A percentile compares a stretch with the other conserved stretches of the same genome.
phyloP scores from a whole-genome alignment of 2,113 vertebrate species.

The Polypterus senegalus region DNA sequence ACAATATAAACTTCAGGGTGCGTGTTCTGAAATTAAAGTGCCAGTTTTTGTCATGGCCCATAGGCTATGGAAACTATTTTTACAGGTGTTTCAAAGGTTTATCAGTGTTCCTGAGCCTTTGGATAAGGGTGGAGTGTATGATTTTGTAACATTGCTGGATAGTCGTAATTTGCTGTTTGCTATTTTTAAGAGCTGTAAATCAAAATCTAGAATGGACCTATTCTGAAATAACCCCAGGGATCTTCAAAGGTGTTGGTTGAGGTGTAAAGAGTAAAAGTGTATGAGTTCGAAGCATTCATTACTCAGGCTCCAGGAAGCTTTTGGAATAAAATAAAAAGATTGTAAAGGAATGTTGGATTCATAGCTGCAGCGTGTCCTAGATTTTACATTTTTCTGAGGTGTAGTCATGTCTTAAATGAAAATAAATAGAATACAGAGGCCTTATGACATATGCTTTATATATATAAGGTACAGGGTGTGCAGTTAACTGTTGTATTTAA shows the following conservation, averaged over 20 bases:
- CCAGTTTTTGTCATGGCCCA: no score
- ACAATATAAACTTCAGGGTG: no score
- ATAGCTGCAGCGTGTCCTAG: neutral
- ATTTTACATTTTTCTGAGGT: slow-evolving; percentile 2
- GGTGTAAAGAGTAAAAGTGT: slow-evolving; percentile 18
- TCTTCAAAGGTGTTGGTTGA: slow-evolving; percentile 15
- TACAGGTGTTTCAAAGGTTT: no score
- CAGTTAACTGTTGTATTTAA: no score
- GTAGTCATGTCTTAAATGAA: neutral
- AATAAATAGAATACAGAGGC: neutral
- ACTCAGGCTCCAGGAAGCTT: slow-evolving; percentile 9
- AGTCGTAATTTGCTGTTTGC: slow-evolving; percentile 15
- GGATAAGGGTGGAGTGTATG: no score
- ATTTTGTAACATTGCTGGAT: neutral
- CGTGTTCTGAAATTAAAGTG: no score
- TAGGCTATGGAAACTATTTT: no score
- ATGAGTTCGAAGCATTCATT: slow-evolving; percentile 25
- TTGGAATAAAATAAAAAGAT: slow-evolving; percentile 1
- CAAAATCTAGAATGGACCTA: slow-evolving; percentile 25
- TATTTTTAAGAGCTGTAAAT: slow-evolving; percentile 11
- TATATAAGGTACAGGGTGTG: slow-evolving; percentile 1
- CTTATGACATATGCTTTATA: slow-evolving; percentile 7
- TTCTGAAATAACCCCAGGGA: slow-evolving; percentile 15
- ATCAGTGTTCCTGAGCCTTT: no score
- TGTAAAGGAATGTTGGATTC: neutral